Conservation (phyloP, 1,140 invertebrate species). For the Battus philenor region DNA sequence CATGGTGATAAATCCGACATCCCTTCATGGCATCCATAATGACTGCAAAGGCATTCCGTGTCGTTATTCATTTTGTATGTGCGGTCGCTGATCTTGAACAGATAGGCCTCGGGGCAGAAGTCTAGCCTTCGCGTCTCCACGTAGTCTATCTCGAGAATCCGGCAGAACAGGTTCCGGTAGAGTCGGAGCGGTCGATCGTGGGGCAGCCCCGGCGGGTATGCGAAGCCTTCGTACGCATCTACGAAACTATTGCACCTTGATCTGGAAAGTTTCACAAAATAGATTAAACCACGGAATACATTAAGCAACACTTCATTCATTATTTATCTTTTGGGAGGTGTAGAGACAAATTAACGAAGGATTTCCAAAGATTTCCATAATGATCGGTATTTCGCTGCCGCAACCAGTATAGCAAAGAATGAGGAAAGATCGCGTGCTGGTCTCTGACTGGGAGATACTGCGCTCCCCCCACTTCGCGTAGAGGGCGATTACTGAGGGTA, state of each 20-base stretch:
- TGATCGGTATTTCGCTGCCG: no score
- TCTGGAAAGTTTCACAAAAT: no score
- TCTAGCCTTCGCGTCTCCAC: conserved; percentile 48
- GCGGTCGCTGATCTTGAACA: conserved; percentile 60
- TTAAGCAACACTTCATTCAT: no score
- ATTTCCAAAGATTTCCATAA: no score
- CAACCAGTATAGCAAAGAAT: no score
- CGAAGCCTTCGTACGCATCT: conserved; percentile 77
- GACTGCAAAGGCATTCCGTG: conserved; percentile 79
- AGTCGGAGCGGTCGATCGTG: conserved; percentile 75
- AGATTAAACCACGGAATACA: no score
- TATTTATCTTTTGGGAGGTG: no score
- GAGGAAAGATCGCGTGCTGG: no score
- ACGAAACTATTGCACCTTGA: conserved; percentile 41
- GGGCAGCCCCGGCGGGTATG: conserved; percentile 77
- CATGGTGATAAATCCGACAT: conserved; percentile 82
- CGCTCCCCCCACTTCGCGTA: no score
- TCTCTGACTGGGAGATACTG: no score
- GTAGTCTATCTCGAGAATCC: conserved; percentile 78
- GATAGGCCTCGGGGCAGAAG: conserved; percentile 66
- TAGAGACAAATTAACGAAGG: no score
- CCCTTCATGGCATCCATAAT: conserved; percentile 78
- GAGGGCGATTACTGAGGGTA: no score
- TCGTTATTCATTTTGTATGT: conserved; percentile 77
- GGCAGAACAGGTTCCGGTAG: conserved; percentile 83